phyloP scores from a whole-genome alignment of 2,888 invertebrate species.

The Scaptomyza reducta region DNA sequence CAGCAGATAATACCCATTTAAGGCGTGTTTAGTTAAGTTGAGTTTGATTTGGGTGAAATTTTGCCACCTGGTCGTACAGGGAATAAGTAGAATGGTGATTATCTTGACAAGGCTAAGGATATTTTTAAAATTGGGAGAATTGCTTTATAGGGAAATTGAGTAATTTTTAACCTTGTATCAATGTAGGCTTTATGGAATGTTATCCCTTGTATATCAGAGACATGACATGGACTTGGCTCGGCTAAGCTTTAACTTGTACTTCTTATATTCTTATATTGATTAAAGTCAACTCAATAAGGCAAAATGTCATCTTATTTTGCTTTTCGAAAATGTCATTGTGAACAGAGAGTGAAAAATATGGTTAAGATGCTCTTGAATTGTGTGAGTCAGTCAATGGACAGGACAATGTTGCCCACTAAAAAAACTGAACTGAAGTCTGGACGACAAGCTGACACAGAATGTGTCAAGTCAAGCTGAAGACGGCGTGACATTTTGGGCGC shows the following conservation, averaged over 20 bases:
- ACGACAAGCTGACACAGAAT: constrained; percentile 45
- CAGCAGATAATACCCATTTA: constrained; percentile 76
- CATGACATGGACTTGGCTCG: no score
- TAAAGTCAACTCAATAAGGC: not conserved
- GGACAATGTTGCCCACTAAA: constrained; percentile 9
- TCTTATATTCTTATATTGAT: not conserved
- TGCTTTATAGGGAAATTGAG: not conserved
- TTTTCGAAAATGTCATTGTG: constrained; percentile 1
- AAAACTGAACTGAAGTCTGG: constrained; percentile 10
- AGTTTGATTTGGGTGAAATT: constrained; percentile 70
- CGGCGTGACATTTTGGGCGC: constrained; percentile 54
- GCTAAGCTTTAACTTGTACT: not conserved
- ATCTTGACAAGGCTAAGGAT: constrained; percentile 2
- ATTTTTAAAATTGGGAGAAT: no score
- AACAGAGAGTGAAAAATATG: constrained; percentile 10
- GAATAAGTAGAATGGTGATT: constrained; percentile 36
- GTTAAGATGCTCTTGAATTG: constrained; percentile 13
- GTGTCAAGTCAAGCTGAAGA: constrained; percentile 66
- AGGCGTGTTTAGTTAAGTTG: constrained; percentile 74
- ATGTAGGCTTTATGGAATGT: not conserved
- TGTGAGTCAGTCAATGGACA: constrained; percentile 6
- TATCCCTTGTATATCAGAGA: no score
- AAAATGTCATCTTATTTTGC: not conserved
- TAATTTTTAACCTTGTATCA: not conserved
- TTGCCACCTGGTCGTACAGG: not conserved